Conservation (phyloP, 2,113 vertebrate genomes). For the Alosa alosa region DNA sequence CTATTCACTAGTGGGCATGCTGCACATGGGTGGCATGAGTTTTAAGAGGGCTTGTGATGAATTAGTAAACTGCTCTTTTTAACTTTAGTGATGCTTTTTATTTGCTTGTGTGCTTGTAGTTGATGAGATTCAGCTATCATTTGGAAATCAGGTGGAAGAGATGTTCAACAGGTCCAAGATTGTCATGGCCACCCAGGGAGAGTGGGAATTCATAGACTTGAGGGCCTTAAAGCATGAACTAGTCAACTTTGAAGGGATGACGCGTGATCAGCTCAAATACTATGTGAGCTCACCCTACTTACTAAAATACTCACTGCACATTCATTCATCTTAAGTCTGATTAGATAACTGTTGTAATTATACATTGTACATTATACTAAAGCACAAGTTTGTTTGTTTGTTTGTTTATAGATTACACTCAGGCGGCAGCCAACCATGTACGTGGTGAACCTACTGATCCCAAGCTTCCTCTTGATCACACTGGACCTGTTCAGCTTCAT, state of each 20-base stretch:
- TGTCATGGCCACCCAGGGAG: conserved; percentile 64
- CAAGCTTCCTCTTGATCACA: conserved; percentile 76
- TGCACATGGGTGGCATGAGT: too few relatives aligned
- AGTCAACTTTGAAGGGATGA: neutral
- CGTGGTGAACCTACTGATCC: conserved; percentile 76
- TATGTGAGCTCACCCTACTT: conserved; percentile 37
- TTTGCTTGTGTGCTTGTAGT: conserved; percentile 41
- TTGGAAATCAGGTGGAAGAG: conserved; percentile 10
- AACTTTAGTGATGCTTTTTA: neutral
- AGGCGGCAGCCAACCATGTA: conserved; percentile 73
- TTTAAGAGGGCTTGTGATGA: too few relatives aligned
- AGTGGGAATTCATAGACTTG: conserved; percentile 70
- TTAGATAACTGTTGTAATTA: neutral
- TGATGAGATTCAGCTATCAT: conserved; percentile 50
- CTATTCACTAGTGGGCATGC: too few relatives aligned
- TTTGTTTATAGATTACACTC: conserved; percentile 37
- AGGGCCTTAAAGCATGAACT: neutral
- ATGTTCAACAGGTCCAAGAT: conserved; percentile 47
- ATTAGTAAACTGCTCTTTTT: neutral
- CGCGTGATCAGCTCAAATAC: conserved; percentile 49
- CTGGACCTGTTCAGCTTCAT: conserved; percentile 78
- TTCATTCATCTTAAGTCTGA: neutral
- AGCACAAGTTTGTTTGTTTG: neutral
- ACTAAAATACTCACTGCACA: neutral
- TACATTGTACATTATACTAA: neutral